Percentiles rank a stretch among this genome's conserved stretches.
phyloP scores from a whole-genome alignment of 2,888 invertebrate genomes.

The Caenorhabditis sp. region DNA sequence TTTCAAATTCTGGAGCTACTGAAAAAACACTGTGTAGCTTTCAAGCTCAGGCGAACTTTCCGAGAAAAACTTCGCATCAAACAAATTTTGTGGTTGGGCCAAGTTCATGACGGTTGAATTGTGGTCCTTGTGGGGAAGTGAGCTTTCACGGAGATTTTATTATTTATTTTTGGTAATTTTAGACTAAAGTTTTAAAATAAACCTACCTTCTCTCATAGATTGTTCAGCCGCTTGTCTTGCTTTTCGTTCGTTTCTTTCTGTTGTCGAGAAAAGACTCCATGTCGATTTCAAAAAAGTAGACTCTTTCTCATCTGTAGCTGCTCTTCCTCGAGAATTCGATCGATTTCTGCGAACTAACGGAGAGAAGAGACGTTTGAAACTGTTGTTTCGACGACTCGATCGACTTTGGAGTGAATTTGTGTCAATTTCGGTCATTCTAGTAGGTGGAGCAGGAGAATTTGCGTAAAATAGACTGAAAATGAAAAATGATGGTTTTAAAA shows the following conservation, averaged over 20 bases:
- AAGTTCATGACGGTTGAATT: too few relatives aligned
- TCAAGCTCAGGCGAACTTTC: too few relatives aligned
- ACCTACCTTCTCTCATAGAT: slow-evolving; percentile 15
- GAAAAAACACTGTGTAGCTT: too few relatives aligned
- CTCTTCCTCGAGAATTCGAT: slow-evolving; percentile 35
- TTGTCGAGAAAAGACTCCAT: slow-evolving; percentile 30
- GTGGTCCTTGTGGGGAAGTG: too few relatives aligned
- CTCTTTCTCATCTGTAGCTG: slow-evolving; percentile 10
- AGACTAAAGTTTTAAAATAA: too few relatives aligned
- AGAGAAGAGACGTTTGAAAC: slow-evolving; percentile 35
- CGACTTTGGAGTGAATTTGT: slow-evolving; percentile 3
- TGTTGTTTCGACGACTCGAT: slow-evolving; percentile 26
- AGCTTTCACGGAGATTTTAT: not conserved
- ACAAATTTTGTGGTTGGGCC: too few relatives aligned
- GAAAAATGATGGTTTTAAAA: not conserved
- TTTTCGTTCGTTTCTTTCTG: slow-evolving; percentile 25
- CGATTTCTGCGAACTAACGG: slow-evolving; percentile 33
- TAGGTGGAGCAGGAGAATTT: slow-evolving; percentile 10
- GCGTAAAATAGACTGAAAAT: slow-evolving; percentile 23
- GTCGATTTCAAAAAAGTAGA: slow-evolving; percentile 33
- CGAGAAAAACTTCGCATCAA: too few relatives aligned
- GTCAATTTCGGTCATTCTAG: not conserved
- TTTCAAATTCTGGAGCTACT: too few relatives aligned
- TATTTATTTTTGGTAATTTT: not conserved
- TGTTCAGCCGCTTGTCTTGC: slow-evolving; percentile 24